Conservation (phyloP, 1,140 invertebrate species). For the Apis cerana region DNA sequence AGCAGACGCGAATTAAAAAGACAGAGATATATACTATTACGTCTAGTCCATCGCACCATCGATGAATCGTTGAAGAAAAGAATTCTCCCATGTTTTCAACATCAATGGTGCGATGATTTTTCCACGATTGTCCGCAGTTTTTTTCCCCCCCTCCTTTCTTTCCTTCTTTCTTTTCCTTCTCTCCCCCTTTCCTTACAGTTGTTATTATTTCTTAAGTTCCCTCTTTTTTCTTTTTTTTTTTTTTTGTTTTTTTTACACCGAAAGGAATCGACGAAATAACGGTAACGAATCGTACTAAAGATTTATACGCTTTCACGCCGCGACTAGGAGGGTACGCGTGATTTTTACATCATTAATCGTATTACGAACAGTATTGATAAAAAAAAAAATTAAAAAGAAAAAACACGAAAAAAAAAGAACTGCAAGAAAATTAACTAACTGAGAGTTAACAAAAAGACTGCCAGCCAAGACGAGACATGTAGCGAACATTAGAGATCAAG, state of each 20-base stretch:
- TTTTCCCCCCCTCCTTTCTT: background rate
- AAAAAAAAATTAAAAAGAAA: slow-evolving; percentile 16
- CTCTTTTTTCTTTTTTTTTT: no score
- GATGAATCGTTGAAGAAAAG: background rate
- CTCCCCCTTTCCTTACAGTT: no score
- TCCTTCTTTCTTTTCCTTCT: background rate
- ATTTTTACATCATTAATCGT: slow-evolving; percentile 66
- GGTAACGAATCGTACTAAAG: slow-evolving; percentile 68
- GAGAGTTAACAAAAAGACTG: slow-evolving; percentile 78
- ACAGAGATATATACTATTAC: background rate
- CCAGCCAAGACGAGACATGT: slow-evolving; percentile 63
- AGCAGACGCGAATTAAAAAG: background rate
- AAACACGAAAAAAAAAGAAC: background rate
- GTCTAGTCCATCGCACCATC: slow-evolving; percentile 45
- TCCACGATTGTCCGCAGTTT: background rate
- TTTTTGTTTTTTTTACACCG: background rate
- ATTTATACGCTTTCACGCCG: slow-evolving; percentile 62
- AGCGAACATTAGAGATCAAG: slow-evolving; percentile 18
- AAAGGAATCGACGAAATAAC: background rate
- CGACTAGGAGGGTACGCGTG: slow-evolving; percentile 58
- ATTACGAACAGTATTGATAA: slow-evolving; percentile 80
- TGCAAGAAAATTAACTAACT: slow-evolving; percentile 50
- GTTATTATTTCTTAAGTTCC: background rate
- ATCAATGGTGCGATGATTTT: slow-evolving; percentile 29
- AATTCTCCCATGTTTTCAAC: background rate